Evolutionary conservation across 92 coral and sea anemone species (phyloP).

Genomic region (Umimayanthus chanpuru): DNA sequence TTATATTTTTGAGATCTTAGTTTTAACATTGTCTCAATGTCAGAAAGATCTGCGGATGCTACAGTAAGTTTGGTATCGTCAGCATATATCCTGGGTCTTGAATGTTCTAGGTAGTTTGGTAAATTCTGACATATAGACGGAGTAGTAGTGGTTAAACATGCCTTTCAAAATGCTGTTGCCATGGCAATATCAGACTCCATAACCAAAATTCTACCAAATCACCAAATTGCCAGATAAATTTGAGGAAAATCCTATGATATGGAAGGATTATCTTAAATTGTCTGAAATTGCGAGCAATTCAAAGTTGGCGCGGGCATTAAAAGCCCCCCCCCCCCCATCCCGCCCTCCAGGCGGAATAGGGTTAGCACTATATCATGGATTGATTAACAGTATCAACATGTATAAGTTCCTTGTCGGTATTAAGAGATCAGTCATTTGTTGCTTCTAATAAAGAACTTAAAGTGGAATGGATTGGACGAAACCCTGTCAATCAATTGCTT

Average conservation of each 20-base stretch:
- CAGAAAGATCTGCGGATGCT: conserved; percentile 35
- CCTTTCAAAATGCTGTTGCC: too few species aligned
- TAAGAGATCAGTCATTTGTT: background rate
- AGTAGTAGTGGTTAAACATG: conserved; percentile 57
- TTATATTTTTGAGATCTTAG: conserved; percentile 26
- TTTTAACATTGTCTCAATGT: conserved; percentile 23
- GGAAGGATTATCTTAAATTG: too few species aligned
- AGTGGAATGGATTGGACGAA: conserved; percentile 33
- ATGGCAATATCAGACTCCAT: too few species aligned
- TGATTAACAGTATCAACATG: background rate
- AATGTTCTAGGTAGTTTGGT: conserved; percentile 34
- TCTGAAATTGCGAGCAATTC: too few species aligned
- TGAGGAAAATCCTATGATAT: too few species aligned
- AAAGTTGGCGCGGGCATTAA: too few species aligned
- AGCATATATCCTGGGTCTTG: conserved; percentile 39
- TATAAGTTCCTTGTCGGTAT: background rate
- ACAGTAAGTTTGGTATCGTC: conserved; percentile 53
- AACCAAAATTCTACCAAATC: too few species aligned
- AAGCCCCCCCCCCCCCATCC: too few species aligned
- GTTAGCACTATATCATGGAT: too few species aligned
- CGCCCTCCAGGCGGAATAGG: too few species aligned
- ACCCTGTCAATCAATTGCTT: conserved; percentile 38
- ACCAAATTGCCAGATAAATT: too few species aligned
- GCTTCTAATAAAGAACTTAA: background rate
- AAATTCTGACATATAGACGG: conserved; percentile 45